Base-by-base conservation (phyloP, 2,113 vertebrate genomes). In the Lycaon pictus region DNA sequence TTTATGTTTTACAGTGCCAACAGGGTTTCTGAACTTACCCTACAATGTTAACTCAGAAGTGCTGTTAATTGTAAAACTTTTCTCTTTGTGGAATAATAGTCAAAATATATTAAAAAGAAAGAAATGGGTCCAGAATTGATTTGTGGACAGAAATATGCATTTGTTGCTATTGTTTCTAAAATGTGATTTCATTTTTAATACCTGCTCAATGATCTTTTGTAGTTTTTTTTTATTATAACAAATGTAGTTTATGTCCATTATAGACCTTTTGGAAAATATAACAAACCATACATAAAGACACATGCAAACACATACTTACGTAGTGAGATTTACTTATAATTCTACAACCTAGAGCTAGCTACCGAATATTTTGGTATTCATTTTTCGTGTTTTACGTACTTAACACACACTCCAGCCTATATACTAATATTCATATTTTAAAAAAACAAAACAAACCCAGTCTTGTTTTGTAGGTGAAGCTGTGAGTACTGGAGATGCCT, bases 401-500 rank as follows among this genome's bases (percentile, higher is more conserved):
- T 23, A 53, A 2, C 65, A 27, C 29, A 90, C 35, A 84, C 7
- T 19, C n/a, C n/a, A 71, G 27, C 88, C n/a, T 48, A 27, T 5
- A 27, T 81, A 69, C 27, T 65, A 85, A 77, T 79, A 60, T 88
- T 80, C 5, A n/a, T 93, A 56, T 79, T 85, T 77, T 27, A 32
- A 92, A 94, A 63, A 77, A 32, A 79, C 10, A 51, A 51, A 90
- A 69, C 88, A 92, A 96, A 93, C 51, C 13, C 55, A 37, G 56
- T 97, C 95, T 81, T 98, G 32, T 98, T 98, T 99, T 98, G 23
- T 98, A 99, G 99, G 99, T 98, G 99, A 99, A 85, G 88, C 97
- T 1, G 99, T 99, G 96, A 99, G 98, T 92, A 98, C 97, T 82
- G 99, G 99, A 29, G 99, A 99, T 96, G 99, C 99, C 0, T 97